These are phyloP conservation scores for Sinosuthora webbiana DNA, from an alignment of 2,113 vertebrate species.

Conservation along the genomic window DNA sequence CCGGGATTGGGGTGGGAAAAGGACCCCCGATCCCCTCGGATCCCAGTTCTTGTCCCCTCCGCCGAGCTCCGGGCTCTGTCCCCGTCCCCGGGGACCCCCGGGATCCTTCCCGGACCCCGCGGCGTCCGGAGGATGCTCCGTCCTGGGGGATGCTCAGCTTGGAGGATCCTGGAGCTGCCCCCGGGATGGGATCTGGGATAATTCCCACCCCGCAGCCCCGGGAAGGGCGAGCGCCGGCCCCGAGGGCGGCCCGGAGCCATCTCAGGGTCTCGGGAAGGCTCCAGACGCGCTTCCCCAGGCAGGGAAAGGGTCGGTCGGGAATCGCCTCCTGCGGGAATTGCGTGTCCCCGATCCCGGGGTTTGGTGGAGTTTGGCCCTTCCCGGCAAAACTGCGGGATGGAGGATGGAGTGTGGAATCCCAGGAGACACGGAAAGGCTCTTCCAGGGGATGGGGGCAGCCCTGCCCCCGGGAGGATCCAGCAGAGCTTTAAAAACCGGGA, in stretches of 20 bases:
- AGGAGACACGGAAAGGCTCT: rapidly evolving
- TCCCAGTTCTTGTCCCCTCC: background rate
- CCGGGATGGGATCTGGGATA: background rate
- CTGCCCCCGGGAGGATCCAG: background rate
- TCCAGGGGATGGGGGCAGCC: background rate
- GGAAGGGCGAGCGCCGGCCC: background rate
- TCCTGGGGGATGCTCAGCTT: background rate
- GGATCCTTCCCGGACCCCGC: background rate
- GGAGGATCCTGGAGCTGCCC: background rate
- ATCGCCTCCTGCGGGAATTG: background rate
- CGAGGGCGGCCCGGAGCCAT: background rate
- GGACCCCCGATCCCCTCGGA: background rate
- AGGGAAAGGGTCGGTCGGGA: rapidly evolving
- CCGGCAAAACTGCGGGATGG: rapidly evolving
- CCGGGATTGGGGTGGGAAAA: background rate
- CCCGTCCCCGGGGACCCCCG: background rate
- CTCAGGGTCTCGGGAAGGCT: rapidly evolving
- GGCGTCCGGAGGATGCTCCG: background rate
- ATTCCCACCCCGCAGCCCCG: background rate
- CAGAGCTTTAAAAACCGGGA: background rate
- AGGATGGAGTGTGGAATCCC: rapidly evolving
- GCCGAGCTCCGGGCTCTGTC: background rate
- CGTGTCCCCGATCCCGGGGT: rapidly evolving
- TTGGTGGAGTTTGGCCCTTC: background rate
- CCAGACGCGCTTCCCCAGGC: rapidly evolving